phyloP scores from a whole-genome alignment of 2,888 invertebrate species.

The Lingula anatina region DNA sequence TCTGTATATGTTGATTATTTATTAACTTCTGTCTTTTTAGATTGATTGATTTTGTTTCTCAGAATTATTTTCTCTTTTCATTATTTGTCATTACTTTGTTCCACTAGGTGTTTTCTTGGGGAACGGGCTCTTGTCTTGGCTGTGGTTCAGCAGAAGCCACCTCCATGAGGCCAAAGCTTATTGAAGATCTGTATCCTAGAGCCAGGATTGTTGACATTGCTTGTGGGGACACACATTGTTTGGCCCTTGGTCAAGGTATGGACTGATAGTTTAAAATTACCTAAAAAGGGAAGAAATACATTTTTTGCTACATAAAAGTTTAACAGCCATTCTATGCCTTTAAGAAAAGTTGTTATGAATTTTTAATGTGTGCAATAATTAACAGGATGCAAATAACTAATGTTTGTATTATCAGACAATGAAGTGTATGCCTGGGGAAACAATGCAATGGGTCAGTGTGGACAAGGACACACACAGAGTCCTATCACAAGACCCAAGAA shows the following conservation, averaged over 20 bases:
- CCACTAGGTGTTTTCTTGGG: slow-evolving; percentile 61
- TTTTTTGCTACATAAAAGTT: too few species aligned
- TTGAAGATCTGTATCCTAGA: slow-evolving; percentile 57
- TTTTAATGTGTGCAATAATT: too few species aligned
- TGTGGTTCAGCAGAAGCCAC: slow-evolving; percentile 59
- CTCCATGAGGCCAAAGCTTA: slow-evolving; percentile 56
- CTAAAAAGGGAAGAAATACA: too few species aligned
- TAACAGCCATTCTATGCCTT: too few species aligned
- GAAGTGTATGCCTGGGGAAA: slow-evolving; percentile 61
- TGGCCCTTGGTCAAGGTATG: slow-evolving; percentile 58
- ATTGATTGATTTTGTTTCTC: neutral
- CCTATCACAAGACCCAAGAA: slow-evolving; percentile 59
- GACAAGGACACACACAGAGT: slow-evolving; percentile 61
- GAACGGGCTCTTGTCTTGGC: slow-evolving; percentile 61
- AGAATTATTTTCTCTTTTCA: neutral
- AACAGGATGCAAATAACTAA: too few species aligned
- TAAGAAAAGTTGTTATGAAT: too few species aligned
- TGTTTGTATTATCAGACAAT: slow-evolving; percentile 43
- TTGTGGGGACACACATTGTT: slow-evolving; percentile 62
- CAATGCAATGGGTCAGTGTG: slow-evolving; percentile 65
- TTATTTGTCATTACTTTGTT: neutral
- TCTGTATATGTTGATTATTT: neutral
- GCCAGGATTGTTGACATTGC: slow-evolving; percentile 59
- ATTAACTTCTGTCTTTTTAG: neutral
- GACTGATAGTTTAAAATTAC: neutral